Conservation (phyloP, 2,113 vertebrate genomes). For the Montifringilla adamsi region DNA sequence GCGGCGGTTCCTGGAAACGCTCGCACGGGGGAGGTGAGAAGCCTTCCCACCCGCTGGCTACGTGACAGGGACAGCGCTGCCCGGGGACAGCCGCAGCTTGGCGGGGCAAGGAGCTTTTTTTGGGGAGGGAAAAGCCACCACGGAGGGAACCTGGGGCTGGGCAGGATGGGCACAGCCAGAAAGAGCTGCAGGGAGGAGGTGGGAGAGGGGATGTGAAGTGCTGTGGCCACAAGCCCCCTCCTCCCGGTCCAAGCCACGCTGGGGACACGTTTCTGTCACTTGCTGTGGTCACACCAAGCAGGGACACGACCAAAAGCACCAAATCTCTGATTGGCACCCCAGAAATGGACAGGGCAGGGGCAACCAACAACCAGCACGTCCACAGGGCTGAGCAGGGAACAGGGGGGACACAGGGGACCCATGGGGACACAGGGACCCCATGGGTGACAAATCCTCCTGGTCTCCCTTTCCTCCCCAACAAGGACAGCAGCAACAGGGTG, state of each 20-base stretch:
- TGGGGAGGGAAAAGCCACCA: not conserved
- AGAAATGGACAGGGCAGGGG: accelerated
- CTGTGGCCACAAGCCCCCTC: not conserved
- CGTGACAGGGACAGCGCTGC: not conserved
- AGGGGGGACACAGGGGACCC: not conserved
- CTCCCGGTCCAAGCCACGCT: accelerated
- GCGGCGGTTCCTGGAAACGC: not conserved
- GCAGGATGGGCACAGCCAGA: not conserved
- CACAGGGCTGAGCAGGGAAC: accelerated
- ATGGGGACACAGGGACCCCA: not conserved
- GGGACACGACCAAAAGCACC: accelerated
- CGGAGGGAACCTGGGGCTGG: accelerated
- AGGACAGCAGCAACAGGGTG: not conserved
- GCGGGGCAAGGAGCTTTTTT: not conserved
- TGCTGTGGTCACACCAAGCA: accelerated
- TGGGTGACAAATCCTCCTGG: not conserved
- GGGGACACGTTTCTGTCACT: not conserved
- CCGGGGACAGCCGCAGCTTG: not conserved
- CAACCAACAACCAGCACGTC: not conserved
- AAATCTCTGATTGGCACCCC: accelerated
- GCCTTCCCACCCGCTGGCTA: not conserved
- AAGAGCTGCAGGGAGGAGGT: not conserved
- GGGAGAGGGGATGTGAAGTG: not conserved
- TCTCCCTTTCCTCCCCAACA: not conserved
- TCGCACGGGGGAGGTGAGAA: not conserved